These are phyloP conservation scores for Sus scrofa DNA, from an alignment of 2,113 vertebrate genomes.

Conservation along the genomic window T2T-Sscrofa CM000817.6:115726501-115727000, in stretches of 20 bases:
- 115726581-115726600: neutral
- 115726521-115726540: neutral
- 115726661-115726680: too few relatives aligned
- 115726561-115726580: neutral
- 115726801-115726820: neutral
- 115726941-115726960: neutral
- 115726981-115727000: neutral
- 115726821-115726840: conserved; percentile 25
- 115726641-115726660: too few relatives aligned
- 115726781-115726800: neutral
- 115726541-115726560: neutral
- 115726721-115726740: too few relatives aligned
- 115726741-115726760: too few relatives aligned
- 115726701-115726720: too few relatives aligned
- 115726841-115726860: neutral
- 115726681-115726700: too few relatives aligned
- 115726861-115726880: neutral
- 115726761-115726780: too few relatives aligned
- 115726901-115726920: neutral
- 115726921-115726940: neutral
- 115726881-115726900: neutral
- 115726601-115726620: too few relatives aligned
- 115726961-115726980: neutral
- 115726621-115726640: too few relatives aligned
- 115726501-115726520: neutral